Evolutionary conservation across 2,797 vertebrate genomes (phyloP).

Genomic region (Dicrostonyx torquatus): DNA sequence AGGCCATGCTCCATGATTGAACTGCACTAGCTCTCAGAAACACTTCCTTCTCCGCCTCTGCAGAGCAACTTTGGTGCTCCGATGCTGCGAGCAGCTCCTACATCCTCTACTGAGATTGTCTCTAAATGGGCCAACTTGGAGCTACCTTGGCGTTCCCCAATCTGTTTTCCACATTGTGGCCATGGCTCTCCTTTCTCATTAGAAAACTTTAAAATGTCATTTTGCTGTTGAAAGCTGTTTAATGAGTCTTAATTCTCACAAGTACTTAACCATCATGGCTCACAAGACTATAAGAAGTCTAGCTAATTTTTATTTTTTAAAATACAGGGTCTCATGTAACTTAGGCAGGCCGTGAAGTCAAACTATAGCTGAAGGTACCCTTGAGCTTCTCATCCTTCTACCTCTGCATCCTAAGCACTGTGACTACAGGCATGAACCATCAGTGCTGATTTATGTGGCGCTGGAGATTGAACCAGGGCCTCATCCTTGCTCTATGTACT

Average conservation of each 20-base stretch:
- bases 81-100: background rate
- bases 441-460: background rate
- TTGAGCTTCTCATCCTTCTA: background rate
- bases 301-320: background rate
- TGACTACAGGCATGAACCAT: background rate
- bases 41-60: background rate
- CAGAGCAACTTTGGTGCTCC: background rate
- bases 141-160: background rate
- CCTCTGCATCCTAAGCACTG: background rate
- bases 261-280: background rate
- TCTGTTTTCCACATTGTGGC: background rate
- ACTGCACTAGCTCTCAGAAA: background rate
- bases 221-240: background rate
- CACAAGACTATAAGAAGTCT: background rate
- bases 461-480: background rate
- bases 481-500: background rate
- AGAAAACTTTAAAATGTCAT: background rate
- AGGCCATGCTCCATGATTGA: background rate
- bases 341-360: background rate
- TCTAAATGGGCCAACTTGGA: background rate
- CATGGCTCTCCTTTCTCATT: background rate
- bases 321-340: background rate
- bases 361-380: background rate
- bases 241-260: background rate
- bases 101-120: fast-evolving